Percentiles rank a stretch among this genome's conserved stretches.
These are phyloP conservation scores for Saccostrea cuccullata DNA, from an alignment of 1,140 invertebrate species.

Conservation along the genomic window DNA sequence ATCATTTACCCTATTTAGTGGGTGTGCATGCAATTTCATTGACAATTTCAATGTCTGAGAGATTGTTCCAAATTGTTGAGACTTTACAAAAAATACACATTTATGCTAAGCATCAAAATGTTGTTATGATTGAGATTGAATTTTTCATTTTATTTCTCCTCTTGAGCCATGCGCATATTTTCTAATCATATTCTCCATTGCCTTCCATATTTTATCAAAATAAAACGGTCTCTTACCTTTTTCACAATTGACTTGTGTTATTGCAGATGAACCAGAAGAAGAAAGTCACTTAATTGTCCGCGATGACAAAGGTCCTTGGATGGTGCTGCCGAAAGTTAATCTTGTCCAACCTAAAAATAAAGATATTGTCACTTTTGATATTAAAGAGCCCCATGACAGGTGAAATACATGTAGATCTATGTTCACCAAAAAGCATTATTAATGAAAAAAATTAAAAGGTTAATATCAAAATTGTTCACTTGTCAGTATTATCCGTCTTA, in stretches of 20 bases:
- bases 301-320: constrained; percentile 55
- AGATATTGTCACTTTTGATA: constrained; percentile 67
- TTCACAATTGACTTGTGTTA: neutral
- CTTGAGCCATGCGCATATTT: too few relatives aligned
- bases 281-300: constrained; percentile 59
- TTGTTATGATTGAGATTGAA: too few relatives aligned
- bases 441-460: neutral
- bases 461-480: neutral
- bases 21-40: too few relatives aligned
- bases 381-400: constrained; percentile 58
- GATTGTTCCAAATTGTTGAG: too few relatives aligned
- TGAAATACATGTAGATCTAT: constrained; percentile 35
- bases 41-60: too few relatives aligned
- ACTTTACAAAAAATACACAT: too few relatives aligned
- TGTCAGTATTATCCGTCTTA: neutral
- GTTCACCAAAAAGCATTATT: neutral
- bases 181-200: too few relatives aligned
- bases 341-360: constrained; percentile 67
- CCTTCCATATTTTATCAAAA: too few relatives aligned
- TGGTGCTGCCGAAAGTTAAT: constrained; percentile 44
- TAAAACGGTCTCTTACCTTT: too few relatives aligned
- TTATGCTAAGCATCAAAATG: too few relatives aligned
- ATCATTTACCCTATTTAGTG: too few relatives aligned
- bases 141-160: too few relatives aligned
- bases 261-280: constrained; percentile 59